Conservation (phyloP, 2,113 vertebrate species). For the Meleagris gallopavo region DNA sequence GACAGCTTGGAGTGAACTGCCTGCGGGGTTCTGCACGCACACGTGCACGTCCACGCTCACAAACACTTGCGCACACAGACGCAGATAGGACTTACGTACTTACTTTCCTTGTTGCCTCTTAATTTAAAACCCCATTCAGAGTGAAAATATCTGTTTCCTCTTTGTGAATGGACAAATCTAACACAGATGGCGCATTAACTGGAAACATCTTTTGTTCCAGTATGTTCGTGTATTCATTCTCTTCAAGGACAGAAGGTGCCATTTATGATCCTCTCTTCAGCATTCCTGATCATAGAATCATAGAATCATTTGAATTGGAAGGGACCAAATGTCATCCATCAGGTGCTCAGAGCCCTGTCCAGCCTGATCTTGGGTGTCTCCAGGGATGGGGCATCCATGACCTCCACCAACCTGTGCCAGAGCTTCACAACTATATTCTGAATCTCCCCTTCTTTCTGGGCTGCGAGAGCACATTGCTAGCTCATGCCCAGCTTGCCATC, state of each 20-base stretch:
- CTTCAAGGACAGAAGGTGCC: not conserved
- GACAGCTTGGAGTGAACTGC: not conserved
- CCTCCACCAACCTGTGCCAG: too few species aligned
- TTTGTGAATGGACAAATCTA: constrained; percentile 70
- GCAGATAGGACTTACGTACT: not conserved
- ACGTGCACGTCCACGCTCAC: fast-evolving
- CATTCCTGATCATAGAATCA: not conserved
- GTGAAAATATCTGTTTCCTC: constrained; percentile 52
- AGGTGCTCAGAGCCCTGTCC: too few species aligned
- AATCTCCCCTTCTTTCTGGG: too few species aligned
- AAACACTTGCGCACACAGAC: not conserved
- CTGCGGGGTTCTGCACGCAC: not conserved
- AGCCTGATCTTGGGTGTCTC: too few species aligned
- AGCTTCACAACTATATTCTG: too few species aligned
- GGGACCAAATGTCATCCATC: too few species aligned
- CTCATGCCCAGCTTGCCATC: too few species aligned
- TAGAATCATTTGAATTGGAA: too few species aligned
- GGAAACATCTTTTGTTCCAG: constrained; percentile 56
- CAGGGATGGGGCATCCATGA: too few species aligned
- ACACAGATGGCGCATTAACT: constrained; percentile 60
- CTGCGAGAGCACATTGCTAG: too few species aligned
- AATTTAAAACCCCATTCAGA: constrained; percentile 7
- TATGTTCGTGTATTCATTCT: not conserved
- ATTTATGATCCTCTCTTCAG: not conserved
- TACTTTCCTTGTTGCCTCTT: not conserved